Percentiles rank a stretch among this genome's conserved stretches.
These are phyloP conservation scores for Aquatica leii DNA, from an alignment of 2,888 invertebrate species.

Conservation along the genomic window DNA sequence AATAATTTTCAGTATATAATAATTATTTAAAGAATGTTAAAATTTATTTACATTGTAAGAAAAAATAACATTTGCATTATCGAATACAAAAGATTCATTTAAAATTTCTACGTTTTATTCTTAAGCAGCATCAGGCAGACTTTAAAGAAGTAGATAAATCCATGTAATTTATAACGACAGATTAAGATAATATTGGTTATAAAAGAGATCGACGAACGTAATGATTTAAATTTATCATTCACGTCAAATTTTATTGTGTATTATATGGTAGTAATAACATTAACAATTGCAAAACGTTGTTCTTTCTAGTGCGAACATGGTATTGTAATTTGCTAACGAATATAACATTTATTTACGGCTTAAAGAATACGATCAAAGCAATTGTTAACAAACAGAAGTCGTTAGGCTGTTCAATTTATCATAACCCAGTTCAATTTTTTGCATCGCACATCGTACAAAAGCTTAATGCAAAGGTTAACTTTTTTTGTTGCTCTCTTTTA, in stretches of 20 bases:
- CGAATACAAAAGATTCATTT: too few species aligned
- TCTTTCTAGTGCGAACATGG: constrained; percentile 22
- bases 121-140: too few species aligned
- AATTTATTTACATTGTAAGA: too few species aligned
- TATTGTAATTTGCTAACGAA: constrained; percentile 24
- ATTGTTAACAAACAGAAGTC: constrained; percentile 27
- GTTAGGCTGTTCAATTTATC: constrained; percentile 22
- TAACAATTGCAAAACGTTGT: constrained; percentile 21
- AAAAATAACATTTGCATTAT: too few species aligned
- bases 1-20: too few species aligned
- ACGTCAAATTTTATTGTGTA: constrained; percentile 14
- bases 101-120: too few species aligned
- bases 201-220: constrained; percentile 11
- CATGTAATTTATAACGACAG: too few species aligned
- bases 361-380: constrained; percentile 22
- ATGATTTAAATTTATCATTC: constrained; percentile 17
- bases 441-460: constrained; percentile 5
- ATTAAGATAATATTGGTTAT: constrained; percentile 9
- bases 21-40: too few species aligned
- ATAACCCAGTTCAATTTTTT: constrained; percentile 20
- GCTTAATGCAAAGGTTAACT: constrained; percentile 12
- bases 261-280: constrained; percentile 22
- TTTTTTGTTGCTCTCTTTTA: constrained; percentile 12
- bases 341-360: constrained; percentile 17
- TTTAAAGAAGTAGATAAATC: too few species aligned